A percentile compares a stretch with the other conserved stretches of the same genome.
Conservation (phyloP, 2,888 invertebrate genomes). For the Rhodophaea formosa region DNA sequence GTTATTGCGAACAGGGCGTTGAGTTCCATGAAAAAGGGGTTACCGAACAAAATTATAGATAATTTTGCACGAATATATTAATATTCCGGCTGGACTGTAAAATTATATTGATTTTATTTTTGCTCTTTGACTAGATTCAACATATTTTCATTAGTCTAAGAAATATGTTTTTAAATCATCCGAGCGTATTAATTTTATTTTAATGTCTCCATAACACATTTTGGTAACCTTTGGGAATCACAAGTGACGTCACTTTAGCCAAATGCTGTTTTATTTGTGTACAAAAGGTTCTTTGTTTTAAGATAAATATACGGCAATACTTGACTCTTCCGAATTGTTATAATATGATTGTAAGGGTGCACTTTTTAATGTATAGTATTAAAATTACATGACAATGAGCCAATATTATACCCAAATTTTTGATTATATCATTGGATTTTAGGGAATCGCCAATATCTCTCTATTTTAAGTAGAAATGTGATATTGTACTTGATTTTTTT, state of each 20-base stretch:
- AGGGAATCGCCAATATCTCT: conserved; percentile 76
- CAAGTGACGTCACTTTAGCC: conserved; percentile 61
- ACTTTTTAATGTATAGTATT: conserved; percentile 59
- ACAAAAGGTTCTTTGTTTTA: conserved; percentile 57
- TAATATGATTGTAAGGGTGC: conserved; percentile 51
- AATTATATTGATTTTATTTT: not conserved
- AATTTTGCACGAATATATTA: not conserved
- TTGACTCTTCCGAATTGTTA: conserved; percentile 74
- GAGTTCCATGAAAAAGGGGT: conserved; percentile 33
- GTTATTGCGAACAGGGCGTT: conserved; percentile 52
- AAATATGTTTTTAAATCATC: no score
- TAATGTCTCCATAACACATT: not conserved
- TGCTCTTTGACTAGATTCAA: not conserved
- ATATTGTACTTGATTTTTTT: conserved; percentile 80
- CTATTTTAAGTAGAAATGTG: conserved; percentile 82
- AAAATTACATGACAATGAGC: conserved; percentile 60
- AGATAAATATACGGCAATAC: conserved; percentile 66
- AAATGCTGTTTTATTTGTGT: conserved; percentile 72
- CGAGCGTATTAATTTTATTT: no score
- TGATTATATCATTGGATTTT: conserved; percentile 52
- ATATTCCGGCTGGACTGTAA: not conserved
- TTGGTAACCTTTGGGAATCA: not conserved
- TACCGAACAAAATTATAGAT: not conserved
- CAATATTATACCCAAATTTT: conserved; percentile 60
- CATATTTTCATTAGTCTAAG: no score